Conservation (phyloP, 2,797 vertebrate genomes). For the Macropus fuliginosus region DNA sequence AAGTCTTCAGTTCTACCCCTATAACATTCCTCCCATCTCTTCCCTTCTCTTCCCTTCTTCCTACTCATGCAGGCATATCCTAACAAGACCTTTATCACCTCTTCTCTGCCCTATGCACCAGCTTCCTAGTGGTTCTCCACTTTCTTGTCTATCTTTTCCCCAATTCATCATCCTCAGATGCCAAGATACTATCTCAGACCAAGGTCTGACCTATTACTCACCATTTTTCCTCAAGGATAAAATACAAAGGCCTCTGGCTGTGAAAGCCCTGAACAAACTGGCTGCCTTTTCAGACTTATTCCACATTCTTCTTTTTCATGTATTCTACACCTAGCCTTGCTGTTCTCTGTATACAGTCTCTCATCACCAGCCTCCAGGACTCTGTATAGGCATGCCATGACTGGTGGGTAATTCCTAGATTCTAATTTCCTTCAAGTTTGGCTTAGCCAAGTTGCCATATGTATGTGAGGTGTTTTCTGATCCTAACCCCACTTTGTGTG, state of each 20-base stretch:
- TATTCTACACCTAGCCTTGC: background rate
- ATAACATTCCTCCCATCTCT: background rate
- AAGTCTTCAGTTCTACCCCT: background rate
- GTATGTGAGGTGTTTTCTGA: background rate
- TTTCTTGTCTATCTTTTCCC: background rate
- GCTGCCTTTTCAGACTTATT: background rate
- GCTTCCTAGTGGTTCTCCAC: background rate
- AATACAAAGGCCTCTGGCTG: background rate
- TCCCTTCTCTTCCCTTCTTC: background rate
- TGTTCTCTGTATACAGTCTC: background rate
- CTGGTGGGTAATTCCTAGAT: background rate
- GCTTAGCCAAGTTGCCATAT: background rate
- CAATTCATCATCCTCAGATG: background rate
- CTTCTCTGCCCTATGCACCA: background rate
- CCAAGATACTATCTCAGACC: background rate
- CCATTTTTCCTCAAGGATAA: background rate
- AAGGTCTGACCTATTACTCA: background rate
- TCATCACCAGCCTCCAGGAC: background rate
- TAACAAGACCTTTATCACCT: background rate
- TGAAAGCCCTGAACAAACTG: background rate
- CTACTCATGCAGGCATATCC: background rate
- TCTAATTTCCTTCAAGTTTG: background rate
- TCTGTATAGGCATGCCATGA: background rate
- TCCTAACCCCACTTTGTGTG: background rate
- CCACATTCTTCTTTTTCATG: background rate